phyloP scores from a whole-genome alignment of 2,888 invertebrate species.

The Xestia ashworthii region DNA sequence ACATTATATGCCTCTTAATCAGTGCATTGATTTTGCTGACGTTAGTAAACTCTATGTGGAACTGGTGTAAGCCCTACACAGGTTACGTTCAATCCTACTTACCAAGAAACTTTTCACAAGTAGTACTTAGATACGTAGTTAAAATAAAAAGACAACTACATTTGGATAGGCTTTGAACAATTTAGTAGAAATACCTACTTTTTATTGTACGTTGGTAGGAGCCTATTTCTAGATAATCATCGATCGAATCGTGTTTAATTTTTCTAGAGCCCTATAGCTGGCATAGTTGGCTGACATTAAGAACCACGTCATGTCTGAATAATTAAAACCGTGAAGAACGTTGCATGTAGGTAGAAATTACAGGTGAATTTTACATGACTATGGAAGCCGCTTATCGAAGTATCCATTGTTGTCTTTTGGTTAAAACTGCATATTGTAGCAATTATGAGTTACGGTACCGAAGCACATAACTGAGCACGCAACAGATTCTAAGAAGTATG shows the following conservation, averaged over 20 bases:
- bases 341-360: constrained; percentile 40
- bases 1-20: background rate
- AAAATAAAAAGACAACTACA: too few relatives aligned
- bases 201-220: background rate
- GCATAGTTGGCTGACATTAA: constrained; percentile 20
- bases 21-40: background rate
- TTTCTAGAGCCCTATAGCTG: background rate
- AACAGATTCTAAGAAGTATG: constrained; percentile 70
- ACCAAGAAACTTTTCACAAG: background rate
- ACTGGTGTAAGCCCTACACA: background rate
- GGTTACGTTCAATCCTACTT: background rate
- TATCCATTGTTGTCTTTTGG: constrained; percentile 10
- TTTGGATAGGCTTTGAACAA: background rate
- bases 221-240: background rate
- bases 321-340: constrained; percentile 32
- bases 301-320: constrained; percentile 26
- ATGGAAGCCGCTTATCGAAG: background rate
- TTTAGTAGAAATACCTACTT: background rate
- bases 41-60: background rate
- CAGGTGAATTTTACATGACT: constrained; percentile 48
- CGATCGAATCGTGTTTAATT: background rate
- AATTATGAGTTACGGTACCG: background rate
- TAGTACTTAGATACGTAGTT: too few relatives aligned
- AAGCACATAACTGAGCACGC: constrained; percentile 69
- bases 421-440: background rate